A percentile compares a stretch with the other conserved stretches of the same genome.
Conservation (phyloP, 2,797 vertebrate genomes). For the Scyliorhinus canicula region DNA sequence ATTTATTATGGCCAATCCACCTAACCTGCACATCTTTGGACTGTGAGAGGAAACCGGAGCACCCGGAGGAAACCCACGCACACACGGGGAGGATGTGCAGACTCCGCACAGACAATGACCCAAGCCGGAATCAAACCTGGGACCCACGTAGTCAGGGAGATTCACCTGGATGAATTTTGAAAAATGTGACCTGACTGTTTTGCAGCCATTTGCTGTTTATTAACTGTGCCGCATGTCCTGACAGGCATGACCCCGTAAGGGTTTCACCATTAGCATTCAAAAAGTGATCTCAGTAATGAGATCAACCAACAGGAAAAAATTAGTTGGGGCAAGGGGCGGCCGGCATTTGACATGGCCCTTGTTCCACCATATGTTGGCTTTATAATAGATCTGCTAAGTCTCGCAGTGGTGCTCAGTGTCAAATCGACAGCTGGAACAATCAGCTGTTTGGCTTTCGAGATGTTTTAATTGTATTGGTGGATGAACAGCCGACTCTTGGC, state of each 20-base stretch:
- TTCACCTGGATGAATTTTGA: too few species aligned
- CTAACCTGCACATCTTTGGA: too few species aligned
- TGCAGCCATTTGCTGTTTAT: background rate
- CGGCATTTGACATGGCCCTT: slow-evolving; percentile 5
- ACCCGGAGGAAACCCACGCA: too few species aligned
- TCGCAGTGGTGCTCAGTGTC: background rate
- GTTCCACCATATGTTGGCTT: background rate
- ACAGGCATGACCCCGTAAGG: background rate
- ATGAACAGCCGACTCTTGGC: background rate
- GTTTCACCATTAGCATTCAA: background rate
- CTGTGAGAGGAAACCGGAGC: too few species aligned
- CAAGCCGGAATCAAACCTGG: too few species aligned
- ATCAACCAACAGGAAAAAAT: background rate
- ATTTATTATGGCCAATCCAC: too few species aligned
- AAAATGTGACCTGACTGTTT: background rate
- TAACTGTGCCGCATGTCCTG: background rate
- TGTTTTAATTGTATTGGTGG: background rate
- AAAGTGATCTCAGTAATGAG: background rate
- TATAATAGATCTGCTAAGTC: background rate
- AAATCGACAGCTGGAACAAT: background rate
- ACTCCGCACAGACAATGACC: too few species aligned
- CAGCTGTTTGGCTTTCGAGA: background rate
- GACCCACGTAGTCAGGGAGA: too few species aligned
- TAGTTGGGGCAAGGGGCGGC: background rate
- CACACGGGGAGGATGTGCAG: too few species aligned